Evolutionary conservation across 2,888 invertebrate genomes (phyloP), one percentile per base, ranked within the genome.

Genomic region (Drosophila tripunctata): DNA sequence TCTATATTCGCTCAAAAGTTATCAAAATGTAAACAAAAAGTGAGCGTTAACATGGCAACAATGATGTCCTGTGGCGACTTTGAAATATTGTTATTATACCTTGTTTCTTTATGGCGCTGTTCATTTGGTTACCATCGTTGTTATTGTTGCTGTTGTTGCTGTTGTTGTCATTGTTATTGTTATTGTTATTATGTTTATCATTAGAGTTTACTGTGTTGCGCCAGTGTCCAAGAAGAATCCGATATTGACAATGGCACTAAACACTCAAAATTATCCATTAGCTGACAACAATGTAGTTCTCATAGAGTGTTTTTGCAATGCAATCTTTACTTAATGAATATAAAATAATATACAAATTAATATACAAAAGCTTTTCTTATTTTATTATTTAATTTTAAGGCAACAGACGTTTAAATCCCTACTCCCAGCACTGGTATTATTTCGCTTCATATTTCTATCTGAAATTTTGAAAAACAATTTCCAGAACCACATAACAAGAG

Each of bases 1-100:
- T 35, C 17, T 6, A 15, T 33, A 40, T 21, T 21, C 47, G 38
- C 41, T 12, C 14, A 12, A 30, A 57, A 63, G 67, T 67, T 67
- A 75, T 76, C 70, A 75, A 81, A 87, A 85, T 73, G 75, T 87
- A 73, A 87, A 78, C 81, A 87, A 88, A 86, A 78, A 88, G 86
- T 80, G 87, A 90, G 90, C 91, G 91, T 90, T 91, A 91, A 91
- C 91, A 91, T 91, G 91, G 90, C 85, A 91, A 91, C 91, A 91
- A 91, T 90, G 89, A 89, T 80, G 83, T 88, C 91, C 91, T 87
- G 91, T 91, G 89, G 91, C 79, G 91, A 86, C 88, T 89, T 86
- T 91, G 90, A 90, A 90, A 88, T 90, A 90, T 89, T 89, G 87
- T 89, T 89, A 87, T 87, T 89, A 83, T 89, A 79, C 78, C 88